phyloP scores from a whole-genome alignment of 2,888 invertebrate genomes.

The Linnaemya tessellans region DNA sequence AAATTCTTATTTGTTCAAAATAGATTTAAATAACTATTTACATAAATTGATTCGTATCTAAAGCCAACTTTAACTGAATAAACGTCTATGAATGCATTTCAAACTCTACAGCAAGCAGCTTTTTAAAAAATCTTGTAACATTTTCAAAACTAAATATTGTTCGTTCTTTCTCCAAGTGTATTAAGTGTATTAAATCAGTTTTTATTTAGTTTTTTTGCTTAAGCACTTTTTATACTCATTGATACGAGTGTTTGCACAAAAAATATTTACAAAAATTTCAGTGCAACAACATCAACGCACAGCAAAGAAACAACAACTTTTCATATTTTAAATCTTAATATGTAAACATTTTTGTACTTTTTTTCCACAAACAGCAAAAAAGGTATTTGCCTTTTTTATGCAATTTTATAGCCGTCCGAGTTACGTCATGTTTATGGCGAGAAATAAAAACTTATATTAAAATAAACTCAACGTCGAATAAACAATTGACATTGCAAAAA shows the following conservation, averaged over 20 bases:
- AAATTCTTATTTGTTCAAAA: too few species aligned
- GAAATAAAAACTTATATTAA: slow-evolving; percentile 33
- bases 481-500: slow-evolving; percentile 65
- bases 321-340: slow-evolving; percentile 30
- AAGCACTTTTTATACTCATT: slow-evolving; percentile 34
- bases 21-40: too few species aligned
- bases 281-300: slow-evolving; percentile 7
- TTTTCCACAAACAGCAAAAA: slow-evolving; percentile 35
- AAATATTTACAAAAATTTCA: slow-evolving; percentile 36
- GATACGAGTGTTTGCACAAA: slow-evolving; percentile 24
- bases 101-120: too few species aligned
- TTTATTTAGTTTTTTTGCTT: neutral
- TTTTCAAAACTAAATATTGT: too few species aligned
- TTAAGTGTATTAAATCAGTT: neutral
- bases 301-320: neutral
- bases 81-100: too few species aligned
- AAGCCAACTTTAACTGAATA: neutral
- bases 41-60: too few species aligned
- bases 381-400: slow-evolving; percentile 33
- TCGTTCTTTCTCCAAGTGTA: slow-evolving; percentile 26
- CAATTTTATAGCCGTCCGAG: slow-evolving; percentile 35
- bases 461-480: slow-evolving; percentile 44
- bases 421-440: slow-evolving; percentile 64
- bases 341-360: slow-evolving; percentile 21
- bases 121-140: too few species aligned